Evolutionary conservation across 92 coral and sea anemone species (phyloP).

Genomic region (Epizoanthus illoricatus): DNA sequence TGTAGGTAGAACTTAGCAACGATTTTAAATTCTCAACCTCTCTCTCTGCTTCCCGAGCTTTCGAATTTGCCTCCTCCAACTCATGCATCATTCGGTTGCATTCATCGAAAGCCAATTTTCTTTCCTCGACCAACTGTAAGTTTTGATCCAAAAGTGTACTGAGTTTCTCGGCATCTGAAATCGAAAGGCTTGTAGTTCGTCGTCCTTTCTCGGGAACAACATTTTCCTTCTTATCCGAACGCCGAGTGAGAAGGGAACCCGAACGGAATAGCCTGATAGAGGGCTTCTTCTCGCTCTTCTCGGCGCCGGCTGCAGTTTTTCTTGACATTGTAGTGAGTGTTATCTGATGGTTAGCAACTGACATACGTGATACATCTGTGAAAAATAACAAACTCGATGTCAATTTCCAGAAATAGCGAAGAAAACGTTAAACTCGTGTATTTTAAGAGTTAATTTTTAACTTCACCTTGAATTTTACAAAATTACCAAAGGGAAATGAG

Average conservation of each 20-base stretch:
- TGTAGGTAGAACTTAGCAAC: conserved; percentile 61
- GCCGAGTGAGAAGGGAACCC: conserved; percentile 73
- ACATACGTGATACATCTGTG: conserved; percentile 30
- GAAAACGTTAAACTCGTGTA: not conserved
- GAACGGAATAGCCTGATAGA: conserved; percentile 75
- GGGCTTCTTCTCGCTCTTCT: conserved; percentile 55
- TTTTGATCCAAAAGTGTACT: conserved; percentile 61
- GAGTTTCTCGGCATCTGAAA: conserved; percentile 70
- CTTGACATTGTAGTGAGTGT: conserved; percentile 68
- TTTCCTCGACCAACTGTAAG: conserved; percentile 64
- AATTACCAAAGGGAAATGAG: conserved; percentile 26
- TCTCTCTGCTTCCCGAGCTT: conserved; percentile 55
- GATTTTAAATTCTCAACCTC: conserved; percentile 83
- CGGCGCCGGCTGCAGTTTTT: conserved; percentile 66
- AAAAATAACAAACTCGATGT: conserved; percentile 18
- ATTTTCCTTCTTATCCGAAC: conserved; percentile 54
- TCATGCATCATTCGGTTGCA: conserved; percentile 65
- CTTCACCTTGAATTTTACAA: not conserved
- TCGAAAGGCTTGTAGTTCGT: conserved; percentile 59
- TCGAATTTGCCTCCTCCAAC: conserved; percentile 65
- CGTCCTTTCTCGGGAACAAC: conserved; percentile 49
- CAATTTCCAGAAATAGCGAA: conserved; percentile 37
- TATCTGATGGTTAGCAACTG: conserved; percentile 36
- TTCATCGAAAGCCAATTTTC: conserved; percentile 62
- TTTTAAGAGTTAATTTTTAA: not conserved